Conservation (phyloP, 2,797 vertebrate genomes). For the Eulemur coronatus region DNA sequence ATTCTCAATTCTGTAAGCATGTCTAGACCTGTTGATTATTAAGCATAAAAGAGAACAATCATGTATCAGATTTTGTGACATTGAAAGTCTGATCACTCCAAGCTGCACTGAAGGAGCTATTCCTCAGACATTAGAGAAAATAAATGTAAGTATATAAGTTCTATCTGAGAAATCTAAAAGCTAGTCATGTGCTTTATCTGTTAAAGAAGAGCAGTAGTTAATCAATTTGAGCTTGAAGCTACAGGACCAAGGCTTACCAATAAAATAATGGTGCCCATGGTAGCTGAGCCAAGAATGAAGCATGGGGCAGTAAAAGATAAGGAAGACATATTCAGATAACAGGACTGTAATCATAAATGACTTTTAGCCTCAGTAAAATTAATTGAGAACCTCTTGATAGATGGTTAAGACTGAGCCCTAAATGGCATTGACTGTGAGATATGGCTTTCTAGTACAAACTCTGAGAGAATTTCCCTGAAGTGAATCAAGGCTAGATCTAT, state of each 20-base stretch:
- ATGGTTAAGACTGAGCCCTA: constrained; percentile 36
- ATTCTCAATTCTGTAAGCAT: not conserved
- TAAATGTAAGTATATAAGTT: constrained; percentile 48
- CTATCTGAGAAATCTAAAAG: constrained; percentile 55
- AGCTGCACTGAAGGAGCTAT: not conserved
- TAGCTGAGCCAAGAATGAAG: constrained; percentile 35
- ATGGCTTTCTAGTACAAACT: constrained; percentile 50
- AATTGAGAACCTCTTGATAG: constrained; percentile 64
- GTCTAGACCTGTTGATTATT: constrained; percentile 46
- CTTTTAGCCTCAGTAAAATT: constrained; percentile 71
- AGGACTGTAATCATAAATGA: constrained; percentile 66
- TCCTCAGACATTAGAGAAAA: constrained; percentile 35
- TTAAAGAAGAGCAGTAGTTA: constrained; percentile 53
- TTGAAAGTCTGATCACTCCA: constrained; percentile 10
- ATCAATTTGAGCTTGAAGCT: constrained; percentile 64
- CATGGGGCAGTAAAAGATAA: constrained; percentile 63
- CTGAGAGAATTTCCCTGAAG: constrained; percentile 60
- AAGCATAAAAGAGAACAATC: constrained; percentile 40
- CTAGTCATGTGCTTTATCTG: constrained; percentile 63
- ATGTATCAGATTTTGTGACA: constrained; percentile 39
- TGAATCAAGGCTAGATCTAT: constrained; percentile 60
- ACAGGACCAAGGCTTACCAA: constrained; percentile 43
- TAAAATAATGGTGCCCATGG: constrained; percentile 57
- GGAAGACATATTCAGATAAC: constrained; percentile 60
- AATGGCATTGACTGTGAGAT: constrained; percentile 60